These are phyloP conservation scores for Napeogenes inachia DNA, from an alignment of 2,888 invertebrate genomes.

Conservation along the genomic window DNA sequence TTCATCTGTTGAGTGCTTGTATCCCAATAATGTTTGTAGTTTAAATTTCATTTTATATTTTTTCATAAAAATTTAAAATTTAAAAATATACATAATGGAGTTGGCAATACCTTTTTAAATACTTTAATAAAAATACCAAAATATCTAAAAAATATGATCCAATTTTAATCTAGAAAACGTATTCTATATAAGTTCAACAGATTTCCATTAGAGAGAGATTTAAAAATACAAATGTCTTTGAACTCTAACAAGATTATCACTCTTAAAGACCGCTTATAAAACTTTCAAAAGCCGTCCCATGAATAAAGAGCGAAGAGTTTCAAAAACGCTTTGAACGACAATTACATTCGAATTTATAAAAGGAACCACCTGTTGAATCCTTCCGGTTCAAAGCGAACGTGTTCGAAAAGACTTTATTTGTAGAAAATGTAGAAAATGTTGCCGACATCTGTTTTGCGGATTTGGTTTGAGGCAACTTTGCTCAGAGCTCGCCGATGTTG, in stretches of 20 bases:
- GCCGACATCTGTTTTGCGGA: conserved; percentile 62
- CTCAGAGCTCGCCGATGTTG: conserved; percentile 38
- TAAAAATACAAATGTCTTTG: conserved; percentile 7
- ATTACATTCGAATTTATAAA: conserved; percentile 69
- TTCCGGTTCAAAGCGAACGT: conserved; percentile 41
- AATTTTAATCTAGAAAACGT: no score
- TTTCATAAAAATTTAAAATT: no score
- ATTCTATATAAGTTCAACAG: no score
- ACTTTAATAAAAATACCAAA: no score
- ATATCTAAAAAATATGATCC: no score
- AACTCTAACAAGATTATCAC: conserved; percentile 12
- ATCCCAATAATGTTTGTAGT: no score
- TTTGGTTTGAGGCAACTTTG: conserved; percentile 53
- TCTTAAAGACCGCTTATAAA: conserved; percentile 20
- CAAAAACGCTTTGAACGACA: conserved; percentile 49
- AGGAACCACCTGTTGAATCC: conserved; percentile 68
- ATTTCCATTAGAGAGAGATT: no score
- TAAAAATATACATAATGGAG: no score
- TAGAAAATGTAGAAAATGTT: conserved; percentile 56
- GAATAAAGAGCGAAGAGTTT: conserved; percentile 29
- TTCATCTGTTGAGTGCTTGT: neutral
- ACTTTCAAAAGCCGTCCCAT: conserved; percentile 28
- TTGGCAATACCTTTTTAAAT: no score
- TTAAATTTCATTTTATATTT: no score
- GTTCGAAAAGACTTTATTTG: conserved; percentile 67